Conservation (phyloP, 1,140 invertebrate species). For the Zaprionus africanus region DNA sequence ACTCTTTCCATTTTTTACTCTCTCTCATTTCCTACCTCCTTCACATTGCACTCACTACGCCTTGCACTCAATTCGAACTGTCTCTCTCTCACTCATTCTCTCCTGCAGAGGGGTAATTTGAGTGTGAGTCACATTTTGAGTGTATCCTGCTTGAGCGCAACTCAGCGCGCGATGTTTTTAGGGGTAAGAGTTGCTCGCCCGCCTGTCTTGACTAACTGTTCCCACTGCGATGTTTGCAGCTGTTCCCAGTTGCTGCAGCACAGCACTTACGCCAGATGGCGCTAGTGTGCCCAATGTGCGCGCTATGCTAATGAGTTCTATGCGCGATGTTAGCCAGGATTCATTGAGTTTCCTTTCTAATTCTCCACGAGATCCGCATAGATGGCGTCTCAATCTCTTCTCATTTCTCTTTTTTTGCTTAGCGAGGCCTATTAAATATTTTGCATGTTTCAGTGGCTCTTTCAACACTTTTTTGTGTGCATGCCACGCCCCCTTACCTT, state of each 20-base stretch:
- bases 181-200: neutral
- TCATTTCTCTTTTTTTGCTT: neutral
- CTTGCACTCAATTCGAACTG: neutral
- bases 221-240: conserved; percentile 37
- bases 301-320: conserved; percentile 9
- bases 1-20: neutral
- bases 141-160: conserved; percentile 45
- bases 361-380: conserved; percentile 4
- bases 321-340: neutral
- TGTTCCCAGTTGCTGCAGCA: conserved; percentile 10
- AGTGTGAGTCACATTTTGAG: conserved; percentile 25
- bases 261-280: conserved; percentile 37
- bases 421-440: conserved; percentile 47
- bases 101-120: conserved; percentile 32
- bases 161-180: conserved; percentile 31
- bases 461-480: conserved; percentile 38
- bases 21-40: neutral
- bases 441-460: conserved; percentile 42
- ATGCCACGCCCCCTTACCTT: neutral
- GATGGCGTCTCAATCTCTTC: conserved; percentile 18
- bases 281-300: neutral
- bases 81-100: conserved; percentile 2
- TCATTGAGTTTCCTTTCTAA: neutral
- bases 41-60: neutral
- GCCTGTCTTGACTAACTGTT: conserved; percentile 31